Evolutionary conservation across 2,113 vertebrate species (phyloP).

Genomic region (Hucho hucho): DNA sequence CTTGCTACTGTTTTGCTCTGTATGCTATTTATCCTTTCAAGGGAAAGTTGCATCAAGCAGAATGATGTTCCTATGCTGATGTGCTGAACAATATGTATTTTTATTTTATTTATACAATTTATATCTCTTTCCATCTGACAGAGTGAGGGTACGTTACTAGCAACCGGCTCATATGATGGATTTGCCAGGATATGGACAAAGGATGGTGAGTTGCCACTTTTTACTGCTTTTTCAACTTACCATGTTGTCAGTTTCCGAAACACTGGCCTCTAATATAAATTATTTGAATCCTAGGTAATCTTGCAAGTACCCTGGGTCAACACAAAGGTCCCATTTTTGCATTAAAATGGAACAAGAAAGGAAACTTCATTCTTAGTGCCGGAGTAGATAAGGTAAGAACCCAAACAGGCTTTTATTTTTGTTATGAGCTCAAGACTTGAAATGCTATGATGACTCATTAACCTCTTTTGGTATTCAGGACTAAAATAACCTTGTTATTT

Average conservation of each 20-base stretch:
- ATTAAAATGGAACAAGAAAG: constrained; percentile 99
- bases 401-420: neutral
- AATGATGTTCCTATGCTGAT: neutral
- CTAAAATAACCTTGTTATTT: neutral
- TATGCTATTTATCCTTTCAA: neutral
- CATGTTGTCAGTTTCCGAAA: neutral
- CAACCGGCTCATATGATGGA: constrained; percentile 96
- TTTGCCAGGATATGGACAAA: constrained; percentile 99
- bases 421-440: too few relatives aligned
- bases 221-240: neutral
- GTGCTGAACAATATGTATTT: neutral
- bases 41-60: neutral
- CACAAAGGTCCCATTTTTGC: constrained; percentile 99
- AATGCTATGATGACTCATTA: too few relatives aligned
- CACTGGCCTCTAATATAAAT: neutral
- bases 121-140: constrained; percentile 62
- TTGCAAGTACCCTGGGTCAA: constrained; percentile 96
- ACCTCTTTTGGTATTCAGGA: neutral
- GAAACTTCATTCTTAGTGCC: constrained; percentile 98
- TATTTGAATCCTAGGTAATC: constrained; percentile 82
- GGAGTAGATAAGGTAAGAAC: constrained; percentile 94
- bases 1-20: too few relatives aligned
- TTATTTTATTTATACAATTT: neutral
- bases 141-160: constrained; percentile 98
- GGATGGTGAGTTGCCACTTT: constrained; percentile 79